Evolutionary conservation across 2,888 invertebrate genomes (phyloP).

Genomic region (Agrochola lychnidis): DNA sequence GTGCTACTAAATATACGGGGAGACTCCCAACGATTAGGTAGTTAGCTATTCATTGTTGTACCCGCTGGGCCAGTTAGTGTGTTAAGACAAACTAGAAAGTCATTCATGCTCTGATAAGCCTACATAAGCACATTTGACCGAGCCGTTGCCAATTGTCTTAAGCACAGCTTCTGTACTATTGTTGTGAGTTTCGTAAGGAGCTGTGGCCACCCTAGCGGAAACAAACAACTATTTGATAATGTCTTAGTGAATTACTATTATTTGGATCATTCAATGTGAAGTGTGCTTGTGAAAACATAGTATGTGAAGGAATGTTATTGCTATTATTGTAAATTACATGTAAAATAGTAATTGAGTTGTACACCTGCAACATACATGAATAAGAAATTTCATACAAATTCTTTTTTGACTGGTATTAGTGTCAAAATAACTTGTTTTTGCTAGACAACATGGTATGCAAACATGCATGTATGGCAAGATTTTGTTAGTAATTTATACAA

Average conservation of each 20-base stretch:
- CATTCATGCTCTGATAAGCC: conserved; percentile 90
- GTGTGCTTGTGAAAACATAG: conserved; percentile 32
- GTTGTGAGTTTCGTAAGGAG: conserved; percentile 85
- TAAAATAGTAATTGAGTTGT: conserved; percentile 24
- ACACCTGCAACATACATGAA: conserved; percentile 33
- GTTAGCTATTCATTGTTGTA: conserved; percentile 52
- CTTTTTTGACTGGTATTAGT: conserved; percentile 53
- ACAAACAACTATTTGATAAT: conserved; percentile 67
- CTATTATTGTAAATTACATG: conserved; percentile 21
- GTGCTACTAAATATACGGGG: conserved; percentile 43
- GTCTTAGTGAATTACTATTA: conserved; percentile 47
- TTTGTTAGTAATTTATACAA: conserved; percentile 9
- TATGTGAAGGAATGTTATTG: conserved; percentile 31
- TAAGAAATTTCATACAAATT: conserved; percentile 44
- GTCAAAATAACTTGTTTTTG: conserved; percentile 31
- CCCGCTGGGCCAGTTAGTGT: conserved; percentile 59
- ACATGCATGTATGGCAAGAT: conserved; percentile 28
- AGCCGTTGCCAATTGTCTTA: conserved; percentile 85
- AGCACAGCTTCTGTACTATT: conserved; percentile 84
- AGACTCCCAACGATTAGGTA: conserved; percentile 38
- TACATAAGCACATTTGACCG: conserved; percentile 83
- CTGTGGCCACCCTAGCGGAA: conserved; percentile 81
- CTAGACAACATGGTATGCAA: conserved; percentile 25
- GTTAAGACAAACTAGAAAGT: conserved; percentile 87
- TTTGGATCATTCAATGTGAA: conserved; percentile 35